A percentile compares a stretch with the other conserved stretches of the same genome.
These are phyloP conservation scores for Siniperca obscura DNA, from an alignment of 2,797 vertebrate genomes.

Conservation along the genomic window DNA sequence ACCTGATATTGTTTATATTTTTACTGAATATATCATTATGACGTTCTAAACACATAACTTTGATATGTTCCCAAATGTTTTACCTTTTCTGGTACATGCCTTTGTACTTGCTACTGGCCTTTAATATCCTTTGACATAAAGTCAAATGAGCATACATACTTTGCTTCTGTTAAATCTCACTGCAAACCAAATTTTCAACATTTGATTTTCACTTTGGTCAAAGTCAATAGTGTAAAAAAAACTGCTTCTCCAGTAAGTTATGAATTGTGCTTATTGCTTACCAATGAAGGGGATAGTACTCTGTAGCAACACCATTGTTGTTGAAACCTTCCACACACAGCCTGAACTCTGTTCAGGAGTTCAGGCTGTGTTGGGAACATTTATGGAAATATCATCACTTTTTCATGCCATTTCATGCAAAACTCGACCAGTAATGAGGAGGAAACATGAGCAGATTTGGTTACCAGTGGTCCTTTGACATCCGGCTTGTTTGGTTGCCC, in stretches of 20 bases:
- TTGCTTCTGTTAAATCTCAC: not conserved
- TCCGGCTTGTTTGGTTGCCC: not conserved
- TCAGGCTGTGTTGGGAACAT: not conserved
- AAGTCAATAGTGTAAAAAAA: not conserved
- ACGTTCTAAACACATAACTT: not conserved
- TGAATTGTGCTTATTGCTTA: constrained; percentile 1
- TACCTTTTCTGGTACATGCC: too few species aligned
- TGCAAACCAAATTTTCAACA: not conserved
- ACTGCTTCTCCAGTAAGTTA: not conserved
- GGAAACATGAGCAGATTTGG: constrained; percentile 19
- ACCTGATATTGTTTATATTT: too few species aligned
- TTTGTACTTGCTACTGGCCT: not conserved
- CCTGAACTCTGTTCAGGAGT: not conserved
- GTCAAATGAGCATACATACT: not conserved
- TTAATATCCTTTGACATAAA: not conserved
- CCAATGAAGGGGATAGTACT: not conserved
- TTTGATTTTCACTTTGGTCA: too few species aligned
- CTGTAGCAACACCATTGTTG: constrained; percentile 11
- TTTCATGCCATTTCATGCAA: constrained; percentile 34
- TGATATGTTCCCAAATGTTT: too few species aligned
- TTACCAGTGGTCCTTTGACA: constrained; percentile 22
- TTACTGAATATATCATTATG: not conserved
- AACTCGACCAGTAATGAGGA: not conserved
- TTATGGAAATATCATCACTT: constrained; percentile 1
- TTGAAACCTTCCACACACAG: not conserved